Percentiles rank a stretch among this genome's conserved stretches.
Conservation (phyloP, 2,113 vertebrate genomes). For the Macquaria ambigua region DNA sequence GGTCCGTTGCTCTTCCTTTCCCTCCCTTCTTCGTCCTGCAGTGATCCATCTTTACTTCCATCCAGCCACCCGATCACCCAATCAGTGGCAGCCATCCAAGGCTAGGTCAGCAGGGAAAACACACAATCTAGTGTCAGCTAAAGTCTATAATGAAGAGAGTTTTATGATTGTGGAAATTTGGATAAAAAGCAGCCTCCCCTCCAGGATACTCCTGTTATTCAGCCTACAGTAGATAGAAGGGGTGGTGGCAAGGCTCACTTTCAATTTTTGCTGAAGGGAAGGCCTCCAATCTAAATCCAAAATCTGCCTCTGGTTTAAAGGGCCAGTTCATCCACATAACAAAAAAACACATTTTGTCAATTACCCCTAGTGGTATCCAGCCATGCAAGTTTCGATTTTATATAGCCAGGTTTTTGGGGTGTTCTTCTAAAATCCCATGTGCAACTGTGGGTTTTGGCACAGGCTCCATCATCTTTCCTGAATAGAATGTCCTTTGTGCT, state of each 20-base stretch:
- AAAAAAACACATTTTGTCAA: neutral
- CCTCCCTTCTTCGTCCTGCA: neutral
- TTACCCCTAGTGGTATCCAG: neutral
- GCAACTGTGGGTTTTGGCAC: neutral
- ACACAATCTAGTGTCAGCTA: slow-evolving; percentile 10
- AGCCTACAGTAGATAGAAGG: neutral
- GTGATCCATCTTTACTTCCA: slow-evolving; percentile 46
- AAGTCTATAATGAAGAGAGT: neutral
- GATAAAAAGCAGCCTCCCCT: neutral
- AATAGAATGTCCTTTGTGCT: neutral
- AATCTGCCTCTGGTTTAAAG: slow-evolving; percentile 3
- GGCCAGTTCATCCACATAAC: neutral
- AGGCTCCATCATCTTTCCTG: neutral
- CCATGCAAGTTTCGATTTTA: neutral
- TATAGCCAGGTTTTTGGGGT: neutral
- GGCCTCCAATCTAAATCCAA: neutral
- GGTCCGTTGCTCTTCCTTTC: slow-evolving; percentile 21
- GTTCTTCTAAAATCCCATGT: neutral
- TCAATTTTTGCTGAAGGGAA: neutral
- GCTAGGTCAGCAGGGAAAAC: slow-evolving; percentile 4
- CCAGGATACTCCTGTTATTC: neutral
- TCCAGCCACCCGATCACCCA: slow-evolving; percentile 23
- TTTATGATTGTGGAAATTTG: neutral
- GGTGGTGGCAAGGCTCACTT: neutral
- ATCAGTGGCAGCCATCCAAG: slow-evolving; percentile 46